Base-by-base conservation (phyloP, 2,888 invertebrate genomes). In the Bombylius discolor region DNA sequence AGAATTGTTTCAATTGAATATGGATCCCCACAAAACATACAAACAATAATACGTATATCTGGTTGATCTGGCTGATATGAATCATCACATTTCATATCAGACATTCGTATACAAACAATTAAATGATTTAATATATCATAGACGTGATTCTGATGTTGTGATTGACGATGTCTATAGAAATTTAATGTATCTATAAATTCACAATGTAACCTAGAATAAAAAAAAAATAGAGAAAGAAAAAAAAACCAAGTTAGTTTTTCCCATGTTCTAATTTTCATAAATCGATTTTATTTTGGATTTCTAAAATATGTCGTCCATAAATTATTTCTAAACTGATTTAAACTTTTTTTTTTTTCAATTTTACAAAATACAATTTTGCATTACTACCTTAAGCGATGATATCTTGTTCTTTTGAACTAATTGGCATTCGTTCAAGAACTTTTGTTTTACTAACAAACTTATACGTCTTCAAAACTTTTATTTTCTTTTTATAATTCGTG, bases 11-110 rank as follows among this genome's bases (percentile, higher is more conserved):
- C 94, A 49, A 92, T 85, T 0, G 89, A 87, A 70, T 86, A 95
- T 2, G 92, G 90, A 74, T 97, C 96, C 53, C 94, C 95, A 74
- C 97, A 97, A 74, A 95, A 93, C 84, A 95, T 87, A 73, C 94
- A 95, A 81, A 97, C 89, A 71, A 89, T 89, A 72, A 94, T 89
- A 65, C 93, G 85, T 14, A 74, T 60, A 62, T 74, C 74, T 14
- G 75, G 61, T 68, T 76, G 68, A 65, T 69, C 72, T 48, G 71
- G 67, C 56, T 70, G 68, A 68, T 70, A 73, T 58, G 70, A 65
- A 58, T 73, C 73, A 54, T 70, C 68, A 58, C 68, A 68, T 58
- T 74, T 74, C 62, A 71, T 70, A 62, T 74, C 73, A 51, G 71
- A 65, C 48, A 73, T 63, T 56, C 71, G 68, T 39, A 74, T 65